Percentiles rank a stretch among this genome's conserved stretches.
Conservation (phyloP, 1,140 invertebrate species). For the Panagrolaimus sp. region DNA sequence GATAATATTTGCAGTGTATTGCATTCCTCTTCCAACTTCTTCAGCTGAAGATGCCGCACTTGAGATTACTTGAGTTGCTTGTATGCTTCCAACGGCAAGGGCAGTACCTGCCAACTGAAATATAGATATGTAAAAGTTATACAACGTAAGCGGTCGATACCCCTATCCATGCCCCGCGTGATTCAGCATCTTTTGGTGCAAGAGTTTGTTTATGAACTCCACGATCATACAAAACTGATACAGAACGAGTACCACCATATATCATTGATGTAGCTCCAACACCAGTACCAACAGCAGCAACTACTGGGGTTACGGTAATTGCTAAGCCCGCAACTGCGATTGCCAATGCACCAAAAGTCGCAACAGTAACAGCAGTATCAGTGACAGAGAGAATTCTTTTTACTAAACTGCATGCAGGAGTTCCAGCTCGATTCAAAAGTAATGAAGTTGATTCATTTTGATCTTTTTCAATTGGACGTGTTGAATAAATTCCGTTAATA, state of each 20-base stretch:
- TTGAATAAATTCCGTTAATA: neutral
- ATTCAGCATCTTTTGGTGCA: neutral
- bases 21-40: neutral
- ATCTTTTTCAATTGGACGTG: neutral
- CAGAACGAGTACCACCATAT: neutral
- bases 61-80: constrained; percentile 6
- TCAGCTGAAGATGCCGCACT: neutral
- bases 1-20: too few relatives aligned
- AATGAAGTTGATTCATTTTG: neutral
- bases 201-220: constrained; percentile 1
- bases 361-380: neutral
- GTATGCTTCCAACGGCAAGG: neutral
- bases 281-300: neutral
- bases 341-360: neutral
- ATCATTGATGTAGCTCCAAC: neutral
- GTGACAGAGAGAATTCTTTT: neutral
- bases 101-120: neutral
- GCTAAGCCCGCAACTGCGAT: neutral
- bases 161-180: neutral
- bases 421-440: neutral
- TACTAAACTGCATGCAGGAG: neutral
- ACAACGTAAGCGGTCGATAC: neutral
- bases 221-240: neutral
- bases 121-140: neutral
- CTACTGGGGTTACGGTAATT: neutral